A percentile compares a stretch with the other conserved stretches of the same genome.
Conservation (phyloP, 2,797 vertebrate species). For the Bryconaethiops microstoma region DNA sequence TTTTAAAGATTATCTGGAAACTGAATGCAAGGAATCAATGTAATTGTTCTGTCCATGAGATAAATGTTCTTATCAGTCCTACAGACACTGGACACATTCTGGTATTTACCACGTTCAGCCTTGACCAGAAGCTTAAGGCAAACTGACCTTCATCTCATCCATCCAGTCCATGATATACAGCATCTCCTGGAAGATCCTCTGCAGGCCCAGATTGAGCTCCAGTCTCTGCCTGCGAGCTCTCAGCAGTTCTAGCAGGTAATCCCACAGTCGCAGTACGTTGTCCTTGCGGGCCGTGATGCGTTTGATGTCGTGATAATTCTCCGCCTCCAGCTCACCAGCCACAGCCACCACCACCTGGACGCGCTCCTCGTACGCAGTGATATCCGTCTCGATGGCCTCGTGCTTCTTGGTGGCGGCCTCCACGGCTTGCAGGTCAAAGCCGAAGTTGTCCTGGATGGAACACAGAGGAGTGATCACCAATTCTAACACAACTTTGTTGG, state of each 20-base stretch:
- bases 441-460: slow-evolving; percentile 91
- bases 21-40: background rate
- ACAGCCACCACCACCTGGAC: slow-evolving; percentile 88
- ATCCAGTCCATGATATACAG: slow-evolving; percentile 95
- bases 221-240: slow-evolving; percentile 84
- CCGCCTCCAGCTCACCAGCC: slow-evolving; percentile 89
- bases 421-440: slow-evolving; percentile 91
- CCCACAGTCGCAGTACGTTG: slow-evolving; percentile 92
- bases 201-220: slow-evolving; percentile 89
- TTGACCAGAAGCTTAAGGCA: background rate
- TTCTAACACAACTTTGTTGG: too few species aligned
- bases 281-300: slow-evolving; percentile 89
- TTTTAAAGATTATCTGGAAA: too few species aligned
- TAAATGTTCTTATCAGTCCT: background rate
- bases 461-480: background rate
- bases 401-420: slow-evolving; percentile 98
- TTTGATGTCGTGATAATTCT: slow-evolving; percentile 94
- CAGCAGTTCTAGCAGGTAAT: slow-evolving; percentile 90
- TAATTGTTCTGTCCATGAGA: background rate
- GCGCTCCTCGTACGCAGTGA: slow-evolving; percentile 89
- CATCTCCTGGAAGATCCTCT: slow-evolving; percentile 98
- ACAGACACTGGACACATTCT: background rate
- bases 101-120: background rate
- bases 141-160: slow-evolving; percentile 91
- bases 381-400: slow-evolving; percentile 96